Percentiles rank a stretch among this genome's conserved stretches.
These are phyloP conservation scores for Anas georgica DNA, from an alignment of 2,797 vertebrate genomes.

Conservation along the genomic window DNA sequence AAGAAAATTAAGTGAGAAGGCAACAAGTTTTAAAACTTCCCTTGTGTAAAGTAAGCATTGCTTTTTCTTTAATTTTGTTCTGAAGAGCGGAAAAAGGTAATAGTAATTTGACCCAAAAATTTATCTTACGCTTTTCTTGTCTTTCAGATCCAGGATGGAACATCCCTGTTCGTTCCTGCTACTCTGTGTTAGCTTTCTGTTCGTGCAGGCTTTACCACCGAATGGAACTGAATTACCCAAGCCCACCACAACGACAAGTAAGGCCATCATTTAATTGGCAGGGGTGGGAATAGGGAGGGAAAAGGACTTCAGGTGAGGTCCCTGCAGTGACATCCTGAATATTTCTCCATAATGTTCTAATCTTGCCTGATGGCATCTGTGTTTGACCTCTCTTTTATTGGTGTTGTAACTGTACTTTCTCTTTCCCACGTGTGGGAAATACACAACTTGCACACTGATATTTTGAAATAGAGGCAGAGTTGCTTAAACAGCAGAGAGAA, in stretches of 20 bases:
- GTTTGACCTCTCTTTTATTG: rapidly evolving
- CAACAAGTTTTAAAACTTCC: background rate
- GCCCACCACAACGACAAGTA: slow-evolving; percentile 52
- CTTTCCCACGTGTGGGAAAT: rapidly evolving
- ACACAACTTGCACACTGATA: too few relatives aligned
- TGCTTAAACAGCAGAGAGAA: rapidly evolving
- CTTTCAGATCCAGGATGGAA: slow-evolving; percentile 69
- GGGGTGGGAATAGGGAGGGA: background rate
- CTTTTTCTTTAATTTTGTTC: background rate
- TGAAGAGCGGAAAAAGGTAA: rapidly evolving
- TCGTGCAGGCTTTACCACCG: slow-evolving; percentile 20
- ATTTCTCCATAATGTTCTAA: background rate
- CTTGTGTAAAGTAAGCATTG: background rate
- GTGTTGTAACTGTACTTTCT: background rate
- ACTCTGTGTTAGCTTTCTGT: slow-evolving; percentile 45
- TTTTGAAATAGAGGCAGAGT: background rate
- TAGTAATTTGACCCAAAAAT: background rate
- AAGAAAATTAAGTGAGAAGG: background rate
- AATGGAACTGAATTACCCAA: slow-evolving; percentile 52
- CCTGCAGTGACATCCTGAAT: background rate
- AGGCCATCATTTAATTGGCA: background rate
- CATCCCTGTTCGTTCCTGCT: slow-evolving; percentile 28
- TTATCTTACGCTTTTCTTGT: background rate
- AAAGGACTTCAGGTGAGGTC: rapidly evolving
- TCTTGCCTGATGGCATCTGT: background rate